Evolutionary conservation across 2,113 vertebrate species (phyloP).

Genomic region (Zosterops borbonicus): DNA sequence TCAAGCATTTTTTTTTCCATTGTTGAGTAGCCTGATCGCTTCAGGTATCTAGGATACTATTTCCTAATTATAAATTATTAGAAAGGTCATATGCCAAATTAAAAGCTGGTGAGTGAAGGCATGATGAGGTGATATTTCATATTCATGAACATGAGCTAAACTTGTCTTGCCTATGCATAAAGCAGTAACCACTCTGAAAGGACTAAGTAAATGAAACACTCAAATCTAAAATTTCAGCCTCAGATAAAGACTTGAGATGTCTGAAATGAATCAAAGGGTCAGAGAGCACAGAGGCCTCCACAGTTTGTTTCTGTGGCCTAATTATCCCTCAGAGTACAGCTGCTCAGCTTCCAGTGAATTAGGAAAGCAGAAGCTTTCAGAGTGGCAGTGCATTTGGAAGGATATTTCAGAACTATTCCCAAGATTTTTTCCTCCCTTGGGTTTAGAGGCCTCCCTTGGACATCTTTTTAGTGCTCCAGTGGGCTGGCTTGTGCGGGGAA

Average conservation of each 20-base stretch:
- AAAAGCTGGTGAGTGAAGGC: conserved; percentile 3
- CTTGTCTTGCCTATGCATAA: not conserved
- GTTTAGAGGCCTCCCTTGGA: not conserved
- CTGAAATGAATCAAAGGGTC: not conserved
- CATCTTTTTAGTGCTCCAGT: not conserved
- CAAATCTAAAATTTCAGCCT: not conserved
- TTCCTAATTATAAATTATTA: conserved; percentile 26
- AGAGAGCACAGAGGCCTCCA: not conserved
- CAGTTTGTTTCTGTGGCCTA: not conserved
- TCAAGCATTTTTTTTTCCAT: not conserved
- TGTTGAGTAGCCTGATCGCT: not conserved
- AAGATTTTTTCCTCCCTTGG: not conserved
- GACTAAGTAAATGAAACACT: not conserved
- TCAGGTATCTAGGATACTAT: not conserved
- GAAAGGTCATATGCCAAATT: conserved; percentile 6
- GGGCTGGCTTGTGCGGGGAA: not conserved
- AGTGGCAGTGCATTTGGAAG: not conserved
- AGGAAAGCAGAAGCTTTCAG: not conserved
- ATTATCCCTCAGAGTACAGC: not conserved
- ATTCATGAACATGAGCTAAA: not conserved
- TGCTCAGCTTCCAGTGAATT: not conserved
- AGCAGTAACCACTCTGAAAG: not conserved
- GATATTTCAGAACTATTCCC: not conserved
- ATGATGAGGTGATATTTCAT: not conserved
- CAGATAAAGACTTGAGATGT: not conserved